Evolutionary conservation across 1,140 invertebrate genomes (phyloP).

Genomic region (Apis florea): DNA sequence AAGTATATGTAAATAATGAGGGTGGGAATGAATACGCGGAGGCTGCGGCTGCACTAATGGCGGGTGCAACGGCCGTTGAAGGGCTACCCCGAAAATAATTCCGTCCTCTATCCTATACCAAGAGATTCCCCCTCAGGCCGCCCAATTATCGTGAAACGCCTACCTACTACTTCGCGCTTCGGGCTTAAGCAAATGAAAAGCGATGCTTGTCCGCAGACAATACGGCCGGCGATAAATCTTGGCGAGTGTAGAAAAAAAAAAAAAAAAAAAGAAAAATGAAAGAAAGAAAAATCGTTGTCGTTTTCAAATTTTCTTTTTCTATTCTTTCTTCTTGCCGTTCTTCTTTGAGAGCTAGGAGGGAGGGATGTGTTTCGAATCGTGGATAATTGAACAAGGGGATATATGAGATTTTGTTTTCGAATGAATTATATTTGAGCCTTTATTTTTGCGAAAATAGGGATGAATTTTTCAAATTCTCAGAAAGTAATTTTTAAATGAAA

Average conservation of each 20-base stretch:
- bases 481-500: too few relatives aligned
- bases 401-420: too few relatives aligned
- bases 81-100: conserved; percentile 76
- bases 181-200: conserved; percentile 68
- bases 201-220: conserved; percentile 51
- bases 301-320: neutral
- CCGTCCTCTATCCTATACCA: conserved; percentile 60
- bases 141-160: conserved; percentile 76
- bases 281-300: neutral
- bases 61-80: conserved; percentile 76
- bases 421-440: too few relatives aligned
- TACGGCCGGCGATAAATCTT: conserved; percentile 58
- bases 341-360: too few relatives aligned
- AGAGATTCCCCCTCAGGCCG: conserved; percentile 57
- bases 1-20: conserved; percentile 79
- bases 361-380: too few relatives aligned
- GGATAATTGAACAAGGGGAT: too few relatives aligned
- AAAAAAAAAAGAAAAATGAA: neutral
- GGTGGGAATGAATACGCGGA: conserved; percentile 73
- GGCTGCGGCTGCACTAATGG: conserved; percentile 70
- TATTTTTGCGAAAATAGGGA: too few relatives aligned
- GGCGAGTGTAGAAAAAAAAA: too few relatives aligned
- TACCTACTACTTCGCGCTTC: conserved; percentile 68
- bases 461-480: too few relatives aligned
- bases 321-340: neutral